Conservation (phyloP, 2,113 vertebrate genomes). For the Rhadina sibilatrix region DNA sequence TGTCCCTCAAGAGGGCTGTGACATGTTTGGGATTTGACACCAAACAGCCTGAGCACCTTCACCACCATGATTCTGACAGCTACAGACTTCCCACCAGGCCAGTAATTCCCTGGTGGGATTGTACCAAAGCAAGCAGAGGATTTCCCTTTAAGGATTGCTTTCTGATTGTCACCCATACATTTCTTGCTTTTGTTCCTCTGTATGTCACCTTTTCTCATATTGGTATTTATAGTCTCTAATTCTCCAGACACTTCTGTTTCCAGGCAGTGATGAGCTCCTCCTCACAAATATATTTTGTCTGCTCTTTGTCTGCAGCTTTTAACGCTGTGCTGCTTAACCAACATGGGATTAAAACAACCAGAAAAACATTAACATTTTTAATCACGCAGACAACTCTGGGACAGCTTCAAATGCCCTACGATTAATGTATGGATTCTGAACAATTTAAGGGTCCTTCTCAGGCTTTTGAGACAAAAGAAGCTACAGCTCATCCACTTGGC, state of each 20-base stretch:
- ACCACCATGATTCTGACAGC: rapidly evolving
- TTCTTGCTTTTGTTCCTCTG: neutral
- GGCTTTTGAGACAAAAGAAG: neutral
- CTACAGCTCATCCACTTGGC: neutral
- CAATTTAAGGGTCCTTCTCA: neutral
- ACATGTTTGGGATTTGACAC: neutral
- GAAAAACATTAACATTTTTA: neutral
- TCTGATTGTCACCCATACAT: neutral
- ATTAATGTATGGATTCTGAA: neutral
- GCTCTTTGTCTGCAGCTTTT: neutral
- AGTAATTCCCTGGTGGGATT: rapidly evolving
- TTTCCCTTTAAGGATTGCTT: neutral
- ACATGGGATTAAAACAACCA: neutral
- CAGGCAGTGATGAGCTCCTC: neutral
- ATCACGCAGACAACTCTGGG: neutral
- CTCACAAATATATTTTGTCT: neutral
- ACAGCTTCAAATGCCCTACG: neutral
- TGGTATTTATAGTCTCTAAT: neutral
- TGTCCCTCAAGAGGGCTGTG: neutral
- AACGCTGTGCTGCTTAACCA: neutral
- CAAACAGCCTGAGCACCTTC: neutral
- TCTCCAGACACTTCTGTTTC: neutral
- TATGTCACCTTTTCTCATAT: neutral
- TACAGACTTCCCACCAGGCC: neutral
- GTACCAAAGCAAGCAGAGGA: neutral